These are phyloP conservation scores for Nothoprocta perdicaria DNA, from an alignment of 2,113 vertebrate genomes.

Conservation along the genomic window DNA sequence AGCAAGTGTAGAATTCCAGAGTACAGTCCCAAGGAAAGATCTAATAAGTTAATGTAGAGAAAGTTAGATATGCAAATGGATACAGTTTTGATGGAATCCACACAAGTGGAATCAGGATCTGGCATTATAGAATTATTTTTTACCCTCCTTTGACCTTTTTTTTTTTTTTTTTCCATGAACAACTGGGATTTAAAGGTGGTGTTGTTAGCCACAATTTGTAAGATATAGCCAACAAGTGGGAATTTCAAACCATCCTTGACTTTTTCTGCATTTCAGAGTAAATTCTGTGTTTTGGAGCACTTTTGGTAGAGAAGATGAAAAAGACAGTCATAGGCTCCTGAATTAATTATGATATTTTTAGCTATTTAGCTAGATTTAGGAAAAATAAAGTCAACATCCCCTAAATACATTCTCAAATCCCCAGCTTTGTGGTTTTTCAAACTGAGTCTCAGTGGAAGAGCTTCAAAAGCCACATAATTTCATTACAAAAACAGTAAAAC, in stretches of 20 bases:
- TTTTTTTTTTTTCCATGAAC: background rate
- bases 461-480: conserved; percentile 53
- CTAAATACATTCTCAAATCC: conserved; percentile 57
- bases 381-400: conserved; percentile 61
- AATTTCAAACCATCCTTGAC: conserved; percentile 12
- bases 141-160: background rate
- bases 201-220: background rate
- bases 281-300: background rate
- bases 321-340: conserved; percentile 19
- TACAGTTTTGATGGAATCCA: background rate
- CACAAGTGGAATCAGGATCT: background rate
- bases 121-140: background rate
- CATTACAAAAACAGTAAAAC: conserved; percentile 41
- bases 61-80: conserved; percentile 18
- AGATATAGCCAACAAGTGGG: background rate
- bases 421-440: conserved; percentile 60
- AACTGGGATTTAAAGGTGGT: background rate
- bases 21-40: conserved; percentile 31
- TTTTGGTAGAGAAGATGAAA: conserved; percentile 21
- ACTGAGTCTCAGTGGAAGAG: conserved; percentile 37
- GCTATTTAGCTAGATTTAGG: conserved; percentile 59
- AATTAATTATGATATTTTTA: conserved; percentile 67
- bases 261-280: conserved; percentile 18
- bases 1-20: background rate
- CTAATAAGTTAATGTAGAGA: background rate